Conservation (phyloP, 2,888 invertebrate species). For the Platycheirus rosarum region DNA sequence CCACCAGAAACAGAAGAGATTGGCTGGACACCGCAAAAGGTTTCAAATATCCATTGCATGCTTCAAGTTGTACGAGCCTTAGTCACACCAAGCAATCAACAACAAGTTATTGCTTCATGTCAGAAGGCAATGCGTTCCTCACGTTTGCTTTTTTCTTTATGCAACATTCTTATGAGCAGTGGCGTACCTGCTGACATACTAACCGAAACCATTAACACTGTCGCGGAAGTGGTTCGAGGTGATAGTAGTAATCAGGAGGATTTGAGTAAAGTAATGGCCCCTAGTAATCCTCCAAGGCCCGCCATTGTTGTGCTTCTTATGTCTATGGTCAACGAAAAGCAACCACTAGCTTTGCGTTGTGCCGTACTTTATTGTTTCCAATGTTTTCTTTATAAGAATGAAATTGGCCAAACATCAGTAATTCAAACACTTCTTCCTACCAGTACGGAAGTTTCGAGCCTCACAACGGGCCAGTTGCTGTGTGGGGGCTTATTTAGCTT, state of each 20-base stretch:
- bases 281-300: constrained; percentile 95
- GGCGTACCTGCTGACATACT: constrained; percentile 98
- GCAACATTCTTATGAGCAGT: constrained; percentile 96
- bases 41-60: constrained; percentile 96
- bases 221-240: constrained; percentile 95
- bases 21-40: constrained; percentile 96
- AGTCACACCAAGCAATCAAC: constrained; percentile 96
- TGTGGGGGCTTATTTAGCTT: constrained; percentile 95
- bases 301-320: constrained; percentile 96
- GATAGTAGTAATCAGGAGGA: constrained; percentile 95
- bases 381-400: constrained; percentile 97
- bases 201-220: constrained; percentile 97
- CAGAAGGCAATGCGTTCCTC: constrained; percentile 95
- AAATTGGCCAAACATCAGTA: constrained; percentile 92
- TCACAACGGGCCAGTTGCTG: constrained; percentile 93
- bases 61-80: constrained; percentile 94
- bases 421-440: constrained; percentile 96
- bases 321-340: constrained; percentile 99
- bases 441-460: constrained; percentile 87
- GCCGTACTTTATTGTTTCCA: constrained; percentile 99
- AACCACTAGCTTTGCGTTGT: constrained; percentile 94
- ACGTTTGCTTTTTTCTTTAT: constrained; percentile 91
- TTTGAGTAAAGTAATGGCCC: constrained; percentile 94
- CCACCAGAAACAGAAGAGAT: constrained; percentile 88
- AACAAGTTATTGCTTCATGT: constrained; percentile 90